These are phyloP conservation scores for Scyliorhinus canicula DNA, from an alignment of 2,797 vertebrate genomes.

Conservation along the genomic window DNA sequence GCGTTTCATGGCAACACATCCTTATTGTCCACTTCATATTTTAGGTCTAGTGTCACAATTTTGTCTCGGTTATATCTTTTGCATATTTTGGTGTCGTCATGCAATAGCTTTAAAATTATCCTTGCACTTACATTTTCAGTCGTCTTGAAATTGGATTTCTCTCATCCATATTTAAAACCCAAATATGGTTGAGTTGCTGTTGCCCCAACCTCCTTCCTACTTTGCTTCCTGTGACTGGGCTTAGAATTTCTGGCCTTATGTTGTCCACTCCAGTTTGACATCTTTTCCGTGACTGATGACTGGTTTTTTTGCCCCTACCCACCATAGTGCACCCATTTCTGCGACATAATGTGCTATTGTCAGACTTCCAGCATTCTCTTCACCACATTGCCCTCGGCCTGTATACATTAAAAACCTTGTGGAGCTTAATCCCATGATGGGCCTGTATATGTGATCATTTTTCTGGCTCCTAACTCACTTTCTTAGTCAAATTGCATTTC, in stretches of 20 bases:
- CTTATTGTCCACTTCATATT: neutral
- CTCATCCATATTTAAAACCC: neutral
- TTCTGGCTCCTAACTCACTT: neutral
- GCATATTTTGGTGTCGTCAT: neutral
- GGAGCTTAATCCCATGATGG: neutral
- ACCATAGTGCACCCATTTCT: neutral
- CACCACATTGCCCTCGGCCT: neutral
- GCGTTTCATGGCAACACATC: neutral
- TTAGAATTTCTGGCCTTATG: neutral
- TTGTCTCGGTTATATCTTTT: neutral
- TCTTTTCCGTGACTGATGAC: neutral
- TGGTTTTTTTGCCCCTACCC: neutral
- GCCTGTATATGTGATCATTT: neutral
- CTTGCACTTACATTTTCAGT: neutral
- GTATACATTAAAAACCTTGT: neutral
- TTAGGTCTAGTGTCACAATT: neutral
- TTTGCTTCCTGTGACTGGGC: neutral
- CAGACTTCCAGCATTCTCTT: neutral
- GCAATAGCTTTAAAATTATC: neutral
- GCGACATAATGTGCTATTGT: neutral
- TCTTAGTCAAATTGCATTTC: neutral
- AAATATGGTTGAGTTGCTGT: neutral
- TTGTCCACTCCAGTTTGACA: neutral
- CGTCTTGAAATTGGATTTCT: neutral
- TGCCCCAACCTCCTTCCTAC: neutral